These are phyloP conservation scores for Alviniconcha strummeri DNA, from an alignment of 2,888 invertebrate genomes.

Conservation along the genomic window DNA sequence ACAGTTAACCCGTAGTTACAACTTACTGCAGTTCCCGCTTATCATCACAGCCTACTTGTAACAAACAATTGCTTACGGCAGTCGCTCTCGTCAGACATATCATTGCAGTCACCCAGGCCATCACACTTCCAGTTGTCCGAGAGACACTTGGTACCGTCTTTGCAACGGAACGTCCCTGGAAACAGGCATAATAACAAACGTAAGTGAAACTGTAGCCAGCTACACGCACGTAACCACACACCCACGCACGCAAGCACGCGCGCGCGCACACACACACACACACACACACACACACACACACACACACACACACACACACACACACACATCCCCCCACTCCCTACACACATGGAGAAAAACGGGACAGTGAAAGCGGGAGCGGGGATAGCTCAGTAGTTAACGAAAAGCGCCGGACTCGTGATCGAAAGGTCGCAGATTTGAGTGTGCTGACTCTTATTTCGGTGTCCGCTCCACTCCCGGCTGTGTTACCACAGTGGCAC, in stretches of 20 bases:
- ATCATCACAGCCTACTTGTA: too few species aligned
- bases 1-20: too few species aligned
- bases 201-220: background rate
- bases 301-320: background rate
- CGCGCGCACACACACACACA: background rate
- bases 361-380: background rate
- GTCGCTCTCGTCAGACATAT: constrained; percentile 41
- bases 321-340: background rate
- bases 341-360: background rate
- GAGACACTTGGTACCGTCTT: constrained; percentile 38
- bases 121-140: constrained; percentile 43
- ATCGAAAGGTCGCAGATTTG: too few species aligned
- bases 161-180: constrained; percentile 42
- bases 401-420: too few species aligned
- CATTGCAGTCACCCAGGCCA: constrained; percentile 41
- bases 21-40: too few species aligned
- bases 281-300: background rate
- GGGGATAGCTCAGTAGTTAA: too few species aligned
- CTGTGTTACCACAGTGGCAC: too few species aligned
- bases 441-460: too few species aligned
- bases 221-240: background rate
- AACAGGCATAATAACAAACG: background rate
- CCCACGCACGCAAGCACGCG: too few species aligned
- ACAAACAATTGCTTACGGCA: constrained; percentile 31
- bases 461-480: too few species aligned